Evolutionary conservation across 1,140 invertebrate genomes (phyloP).

Genomic region (Microvelia longipes): DNA sequence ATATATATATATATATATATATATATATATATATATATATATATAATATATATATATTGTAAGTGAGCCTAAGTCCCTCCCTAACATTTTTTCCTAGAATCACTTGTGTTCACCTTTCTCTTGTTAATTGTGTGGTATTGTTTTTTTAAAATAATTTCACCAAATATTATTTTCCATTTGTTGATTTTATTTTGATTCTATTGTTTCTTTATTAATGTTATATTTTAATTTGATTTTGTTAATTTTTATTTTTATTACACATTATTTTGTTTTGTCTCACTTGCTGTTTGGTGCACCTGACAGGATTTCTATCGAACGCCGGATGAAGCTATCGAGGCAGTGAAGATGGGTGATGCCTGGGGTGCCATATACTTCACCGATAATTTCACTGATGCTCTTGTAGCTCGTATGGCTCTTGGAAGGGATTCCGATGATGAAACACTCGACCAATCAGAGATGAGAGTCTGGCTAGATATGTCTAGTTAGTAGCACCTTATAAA

Average conservation of each 20-base stretch:
- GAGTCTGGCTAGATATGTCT: constrained; percentile 75
- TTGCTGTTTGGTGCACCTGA: background rate
- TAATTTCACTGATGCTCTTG: constrained; percentile 66
- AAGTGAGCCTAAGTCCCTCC: no score
- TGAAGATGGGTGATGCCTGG: constrained; percentile 59
- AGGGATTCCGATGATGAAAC: constrained; percentile 49
- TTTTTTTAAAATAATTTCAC: no score
- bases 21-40: no score
- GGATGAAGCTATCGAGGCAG: constrained; percentile 45
- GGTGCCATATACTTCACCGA: constrained; percentile 62
- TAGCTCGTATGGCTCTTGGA: constrained; percentile 49
- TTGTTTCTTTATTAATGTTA: background rate
- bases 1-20: no score
- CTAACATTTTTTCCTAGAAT: no score
- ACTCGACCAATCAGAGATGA: constrained; percentile 52
- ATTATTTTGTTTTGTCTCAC: background rate
- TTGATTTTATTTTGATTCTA: no score
- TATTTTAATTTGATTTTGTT: background rate
- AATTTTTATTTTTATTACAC: background rate
- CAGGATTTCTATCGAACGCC: constrained; percentile 30
- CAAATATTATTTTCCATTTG: no score
- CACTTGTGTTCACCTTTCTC: no score
- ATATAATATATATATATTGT: no score
- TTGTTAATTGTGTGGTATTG: no score
- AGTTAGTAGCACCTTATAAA: no score